A percentile compares a stretch with the other conserved stretches of the same genome.
These are phyloP conservation scores for Drosophila nigritarsus DNA, from an alignment of 2,888 invertebrate species.

Conservation along the genomic window DNA sequence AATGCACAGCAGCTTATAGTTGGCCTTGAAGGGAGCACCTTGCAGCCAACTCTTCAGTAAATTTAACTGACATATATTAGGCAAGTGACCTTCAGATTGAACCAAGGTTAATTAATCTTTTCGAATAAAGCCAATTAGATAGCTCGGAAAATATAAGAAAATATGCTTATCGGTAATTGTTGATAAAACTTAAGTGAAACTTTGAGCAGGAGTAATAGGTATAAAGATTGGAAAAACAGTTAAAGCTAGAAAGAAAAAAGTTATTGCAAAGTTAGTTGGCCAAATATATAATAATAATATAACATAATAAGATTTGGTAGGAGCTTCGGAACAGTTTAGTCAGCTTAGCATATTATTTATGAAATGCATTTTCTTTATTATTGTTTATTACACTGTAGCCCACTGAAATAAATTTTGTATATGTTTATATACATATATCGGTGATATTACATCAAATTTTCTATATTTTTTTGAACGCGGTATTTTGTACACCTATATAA, in stretches of 20 bases:
- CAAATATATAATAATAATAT: not conserved
- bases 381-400: too few species aligned
- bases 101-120: not conserved
- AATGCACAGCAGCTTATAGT: slow-evolving; percentile 37
- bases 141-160: too few species aligned
- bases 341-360: not conserved
- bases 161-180: too few species aligned
- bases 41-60: slow-evolving; percentile 6
- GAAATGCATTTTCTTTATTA: not conserved
- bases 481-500: too few species aligned
- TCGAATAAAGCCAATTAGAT: not conserved
- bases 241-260: not conserved
- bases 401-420: too few species aligned
- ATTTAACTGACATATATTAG: not conserved
- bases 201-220: too few species aligned
- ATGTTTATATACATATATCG: too few species aligned
- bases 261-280: not conserved
- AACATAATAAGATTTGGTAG: not conserved
- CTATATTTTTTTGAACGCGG: too few species aligned
- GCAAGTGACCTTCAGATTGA: not conserved
- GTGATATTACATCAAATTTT: too few species aligned
- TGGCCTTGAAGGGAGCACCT: slow-evolving; percentile 17
- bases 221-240: too few species aligned
- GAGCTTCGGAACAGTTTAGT: not conserved
- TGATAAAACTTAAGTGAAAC: too few species aligned